Evolutionary conservation across 92 coral and sea anemone genomes (phyloP).

Genomic region (Epizoanthus stellaris): DNA sequence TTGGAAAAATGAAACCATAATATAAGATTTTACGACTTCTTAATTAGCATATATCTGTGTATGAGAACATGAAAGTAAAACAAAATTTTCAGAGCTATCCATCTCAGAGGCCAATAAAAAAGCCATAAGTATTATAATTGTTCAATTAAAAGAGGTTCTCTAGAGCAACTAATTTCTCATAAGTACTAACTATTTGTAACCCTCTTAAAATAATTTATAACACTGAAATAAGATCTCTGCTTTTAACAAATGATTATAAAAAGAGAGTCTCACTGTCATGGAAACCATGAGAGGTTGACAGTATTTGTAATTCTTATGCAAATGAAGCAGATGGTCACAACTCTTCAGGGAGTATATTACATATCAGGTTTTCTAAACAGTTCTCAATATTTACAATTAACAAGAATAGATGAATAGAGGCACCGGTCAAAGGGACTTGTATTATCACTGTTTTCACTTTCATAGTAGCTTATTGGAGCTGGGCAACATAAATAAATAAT

Average conservation of each 20-base stretch:
- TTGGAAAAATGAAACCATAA: slow-evolving; percentile 8
- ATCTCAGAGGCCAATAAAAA: neutral
- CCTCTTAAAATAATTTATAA: slow-evolving; percentile 36
- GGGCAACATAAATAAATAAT: slow-evolving; percentile 4
- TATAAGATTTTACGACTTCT: neutral
- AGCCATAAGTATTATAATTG: neutral
- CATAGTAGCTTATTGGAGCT: neutral
- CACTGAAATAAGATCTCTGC: slow-evolving; percentile 49
- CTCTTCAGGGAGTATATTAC: slow-evolving; percentile 87
- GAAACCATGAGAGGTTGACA: slow-evolving; percentile 51
- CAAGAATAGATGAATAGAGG: slow-evolving; percentile 65
- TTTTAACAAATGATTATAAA: slow-evolving; percentile 43
- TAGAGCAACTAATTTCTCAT: neutral
- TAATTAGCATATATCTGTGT: slow-evolving; percentile 7
- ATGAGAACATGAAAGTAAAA: neutral
- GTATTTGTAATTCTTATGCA: slow-evolving; percentile 82
- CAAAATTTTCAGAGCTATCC: neutral
- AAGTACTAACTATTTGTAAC: neutral
- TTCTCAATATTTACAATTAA: slow-evolving; percentile 79
- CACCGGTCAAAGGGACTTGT: slow-evolving; percentile 57
- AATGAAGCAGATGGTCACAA: slow-evolving; percentile 76
- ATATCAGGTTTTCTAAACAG: slow-evolving; percentile 83
- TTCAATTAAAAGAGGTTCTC: neutral
- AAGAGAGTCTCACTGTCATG: slow-evolving; percentile 45
- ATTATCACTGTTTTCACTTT: neutral